Evolutionary conservation across 2,797 vertebrate species (phyloP).

Genomic region (Natrix natrix): DNA sequence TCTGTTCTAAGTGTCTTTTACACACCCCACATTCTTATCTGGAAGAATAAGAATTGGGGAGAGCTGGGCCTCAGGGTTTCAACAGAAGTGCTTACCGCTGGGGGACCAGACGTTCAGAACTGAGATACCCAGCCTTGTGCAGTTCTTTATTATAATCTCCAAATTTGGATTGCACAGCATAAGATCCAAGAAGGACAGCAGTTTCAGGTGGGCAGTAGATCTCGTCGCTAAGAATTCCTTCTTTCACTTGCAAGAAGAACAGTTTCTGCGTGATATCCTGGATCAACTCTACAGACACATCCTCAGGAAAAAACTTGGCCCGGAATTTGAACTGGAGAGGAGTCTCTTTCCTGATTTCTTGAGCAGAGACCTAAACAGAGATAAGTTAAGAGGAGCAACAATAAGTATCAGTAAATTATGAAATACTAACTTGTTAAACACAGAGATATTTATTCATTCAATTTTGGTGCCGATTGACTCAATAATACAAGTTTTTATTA

Average conservation of each 20-base stretch:
- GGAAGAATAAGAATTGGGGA: background rate
- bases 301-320: slow-evolving; percentile 94
- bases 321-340: slow-evolving; percentile 94
- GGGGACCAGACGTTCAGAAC: slow-evolving; percentile 87
- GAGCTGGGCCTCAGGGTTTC: background rate
- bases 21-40: background rate
- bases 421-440: slow-evolving; percentile 25
- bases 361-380: slow-evolving; percentile 83
- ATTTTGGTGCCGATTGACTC: background rate
- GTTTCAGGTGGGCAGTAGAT: slow-evolving; percentile 97
- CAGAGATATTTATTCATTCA: background rate
- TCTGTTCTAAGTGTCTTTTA: background rate
- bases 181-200: slow-evolving; percentile 92
- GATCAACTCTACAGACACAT: slow-evolving; percentile 93
- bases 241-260: slow-evolving; percentile 97
- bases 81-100: slow-evolving; percentile 78
- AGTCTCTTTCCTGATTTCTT: slow-evolving; percentile 93
- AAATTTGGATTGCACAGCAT: slow-evolving; percentile 94
- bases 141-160: slow-evolving; percentile 87
- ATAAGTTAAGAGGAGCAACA: background rate
- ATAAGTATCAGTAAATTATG: background rate
- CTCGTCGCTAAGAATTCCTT: slow-evolving; percentile 88
- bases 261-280: slow-evolving; percentile 98
- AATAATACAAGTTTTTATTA: background rate
- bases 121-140: slow-evolving; percentile 88